phyloP scores from a whole-genome alignment of 2,797 vertebrate genomes.

The Danio aesculapii region DNA sequence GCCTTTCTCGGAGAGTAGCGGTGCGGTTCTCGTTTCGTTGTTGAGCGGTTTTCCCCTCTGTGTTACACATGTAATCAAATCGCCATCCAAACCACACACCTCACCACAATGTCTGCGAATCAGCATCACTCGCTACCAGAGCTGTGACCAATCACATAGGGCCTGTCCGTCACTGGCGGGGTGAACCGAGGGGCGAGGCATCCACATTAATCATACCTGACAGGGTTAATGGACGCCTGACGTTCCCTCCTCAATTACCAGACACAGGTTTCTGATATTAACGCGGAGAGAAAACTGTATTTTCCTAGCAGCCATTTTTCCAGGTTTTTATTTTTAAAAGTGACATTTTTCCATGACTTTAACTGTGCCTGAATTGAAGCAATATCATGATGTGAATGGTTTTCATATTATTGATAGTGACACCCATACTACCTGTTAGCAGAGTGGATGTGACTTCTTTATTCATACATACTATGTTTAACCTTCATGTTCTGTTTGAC shows the following conservation, averaged over 20 bases:
- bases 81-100: constrained; percentile 66
- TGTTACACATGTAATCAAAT: constrained; percentile 71
- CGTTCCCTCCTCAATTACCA: constrained; percentile 56
- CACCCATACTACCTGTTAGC: background rate
- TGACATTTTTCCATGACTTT: constrained; percentile 10
- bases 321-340: constrained; percentile 28
- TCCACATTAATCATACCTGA: constrained; percentile 66
- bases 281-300: constrained; percentile 57
- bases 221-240: constrained; percentile 58
- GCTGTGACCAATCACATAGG: constrained; percentile 59
- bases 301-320: constrained; percentile 45
- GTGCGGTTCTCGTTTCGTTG: constrained; percentile 55
- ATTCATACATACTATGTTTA: background rate
- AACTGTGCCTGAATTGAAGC: background rate
- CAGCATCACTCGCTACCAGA: constrained; percentile 54
- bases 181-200: constrained; percentile 52
- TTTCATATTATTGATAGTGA: constrained; percentile 3
- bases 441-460: background rate
- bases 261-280: constrained; percentile 56
- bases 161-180: constrained; percentile 51
- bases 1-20: constrained; percentile 53
- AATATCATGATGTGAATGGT: background rate
- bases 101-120: constrained; percentile 70
- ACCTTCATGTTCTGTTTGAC: background rate
- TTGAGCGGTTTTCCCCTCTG: constrained; percentile 61